Evolutionary conservation across 2,888 invertebrate genomes (phyloP).

Genomic region (Lordiphosa andalusiaca): DNA sequence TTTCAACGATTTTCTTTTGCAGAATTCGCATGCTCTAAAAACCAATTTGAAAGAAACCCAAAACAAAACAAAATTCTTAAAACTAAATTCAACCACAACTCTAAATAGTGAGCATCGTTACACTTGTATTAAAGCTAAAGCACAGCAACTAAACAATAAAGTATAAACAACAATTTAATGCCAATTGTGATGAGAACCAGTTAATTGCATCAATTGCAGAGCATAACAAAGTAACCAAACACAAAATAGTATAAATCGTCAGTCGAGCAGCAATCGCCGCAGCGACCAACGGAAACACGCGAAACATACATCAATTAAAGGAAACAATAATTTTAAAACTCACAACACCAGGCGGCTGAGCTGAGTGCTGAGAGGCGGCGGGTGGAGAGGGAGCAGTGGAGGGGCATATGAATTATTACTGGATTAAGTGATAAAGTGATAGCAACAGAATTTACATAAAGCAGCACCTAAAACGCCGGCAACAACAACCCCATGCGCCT

Average conservation of each 20-base stretch:
- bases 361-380: constrained; percentile 17
- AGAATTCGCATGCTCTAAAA: constrained; percentile 69
- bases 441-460: constrained; percentile 60
- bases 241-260: constrained; percentile 23
- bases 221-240: constrained; percentile 28
- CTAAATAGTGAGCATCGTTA: constrained; percentile 45
- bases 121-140: constrained; percentile 43
- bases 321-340: constrained; percentile 63
- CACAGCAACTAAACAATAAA: constrained; percentile 32
- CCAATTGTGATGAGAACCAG: constrained; percentile 54
- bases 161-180: constrained; percentile 32
- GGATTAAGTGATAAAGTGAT: constrained; percentile 38
- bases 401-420: constrained; percentile 30
- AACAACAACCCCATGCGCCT: constrained; percentile 5
- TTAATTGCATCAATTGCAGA: constrained; percentile 47
- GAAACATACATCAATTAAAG: constrained; percentile 64
- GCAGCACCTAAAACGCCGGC: constrained; percentile 17
- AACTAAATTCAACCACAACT: constrained; percentile 26
- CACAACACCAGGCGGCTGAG: constrained; percentile 6
- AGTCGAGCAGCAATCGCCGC: constrained; percentile 35
- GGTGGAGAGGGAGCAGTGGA: constrained; percentile 26
- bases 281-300: constrained; percentile 37
- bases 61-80: constrained; percentile 38
- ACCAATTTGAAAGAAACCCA: constrained; percentile 39
- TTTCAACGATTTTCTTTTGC: constrained; percentile 70